A percentile compares a stretch with the other conserved stretches of the same genome.
Conservation (phyloP, 2,113 vertebrate genomes). For the Synodontis membranacea region DNA sequence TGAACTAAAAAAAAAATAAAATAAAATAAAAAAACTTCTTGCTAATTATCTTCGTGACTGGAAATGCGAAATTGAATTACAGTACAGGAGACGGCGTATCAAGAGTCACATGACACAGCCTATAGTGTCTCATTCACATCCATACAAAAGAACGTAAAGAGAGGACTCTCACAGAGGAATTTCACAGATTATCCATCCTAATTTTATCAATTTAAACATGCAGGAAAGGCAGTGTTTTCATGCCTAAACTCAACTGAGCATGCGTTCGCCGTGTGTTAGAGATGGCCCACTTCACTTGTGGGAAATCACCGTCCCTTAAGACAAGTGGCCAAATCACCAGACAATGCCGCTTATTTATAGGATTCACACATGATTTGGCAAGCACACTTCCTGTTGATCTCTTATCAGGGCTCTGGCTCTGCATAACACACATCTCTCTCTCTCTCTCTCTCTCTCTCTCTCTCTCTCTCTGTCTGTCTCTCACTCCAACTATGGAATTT, state of each 20-base stretch:
- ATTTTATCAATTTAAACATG: constrained; percentile 9
- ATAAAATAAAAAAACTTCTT: neutral
- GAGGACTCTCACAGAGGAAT: neutral
- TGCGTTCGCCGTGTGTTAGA: neutral
- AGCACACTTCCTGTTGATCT: constrained; percentile 35
- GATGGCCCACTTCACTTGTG: neutral
- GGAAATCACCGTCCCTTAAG: constrained; percentile 15
- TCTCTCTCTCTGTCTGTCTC: neutral
- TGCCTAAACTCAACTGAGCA: neutral
- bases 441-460: neutral
- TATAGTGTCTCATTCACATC: constrained; percentile 1
- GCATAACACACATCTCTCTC: neutral
- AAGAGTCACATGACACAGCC: constrained; percentile 54
- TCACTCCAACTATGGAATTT: neutral
- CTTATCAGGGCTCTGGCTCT: neutral
- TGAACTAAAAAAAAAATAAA: constrained; percentile 28
- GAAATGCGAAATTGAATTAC: constrained; percentile 46
- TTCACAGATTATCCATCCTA: constrained; percentile 22
- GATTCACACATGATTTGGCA: constrained; percentile 21
- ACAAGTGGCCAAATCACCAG: constrained; percentile 9
- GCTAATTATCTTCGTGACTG: neutral
- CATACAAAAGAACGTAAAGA: neutral
- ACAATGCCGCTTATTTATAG: constrained; percentile 26
- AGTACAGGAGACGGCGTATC: constrained; percentile 59
- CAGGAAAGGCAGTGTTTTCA: neutral